phyloP scores from a whole-genome alignment of 2,113 vertebrate genomes.

The Erinaceus europaeus region DNA sequence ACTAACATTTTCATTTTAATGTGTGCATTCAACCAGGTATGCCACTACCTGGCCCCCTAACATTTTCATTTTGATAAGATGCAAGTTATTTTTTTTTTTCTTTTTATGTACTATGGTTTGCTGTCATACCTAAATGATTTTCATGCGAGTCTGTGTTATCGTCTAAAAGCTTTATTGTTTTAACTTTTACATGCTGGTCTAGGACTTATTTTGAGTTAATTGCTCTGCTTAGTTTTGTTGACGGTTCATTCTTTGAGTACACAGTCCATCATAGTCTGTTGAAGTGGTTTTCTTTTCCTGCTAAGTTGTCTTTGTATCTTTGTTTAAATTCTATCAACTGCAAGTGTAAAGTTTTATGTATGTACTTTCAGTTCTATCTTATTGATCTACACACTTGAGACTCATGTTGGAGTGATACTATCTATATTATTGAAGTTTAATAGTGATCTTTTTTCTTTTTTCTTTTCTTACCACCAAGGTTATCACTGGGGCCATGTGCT shows the following conservation, averaged over 20 bases:
- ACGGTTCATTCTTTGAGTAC: background rate
- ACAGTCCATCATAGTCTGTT: background rate
- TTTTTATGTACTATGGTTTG: background rate
- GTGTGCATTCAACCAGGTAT: too few species aligned
- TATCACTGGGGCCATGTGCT: too few species aligned
- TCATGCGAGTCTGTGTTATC: background rate
- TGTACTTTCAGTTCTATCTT: background rate
- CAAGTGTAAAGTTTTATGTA: background rate
- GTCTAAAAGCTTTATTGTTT: background rate
- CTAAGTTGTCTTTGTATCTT: background rate
- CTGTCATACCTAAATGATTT: background rate
- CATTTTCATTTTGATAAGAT: background rate
- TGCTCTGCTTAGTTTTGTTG: background rate
- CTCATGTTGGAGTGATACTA: too few species aligned
- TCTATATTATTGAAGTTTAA: too few species aligned
- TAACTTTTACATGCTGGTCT: background rate
- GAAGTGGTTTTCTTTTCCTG: background rate
- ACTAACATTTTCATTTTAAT: too few species aligned
- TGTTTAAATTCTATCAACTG: background rate
- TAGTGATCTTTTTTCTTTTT: too few species aligned
- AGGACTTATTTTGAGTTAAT: background rate
- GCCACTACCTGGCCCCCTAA: too few species aligned
- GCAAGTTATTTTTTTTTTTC: background rate
- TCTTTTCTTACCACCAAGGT: too few species aligned
- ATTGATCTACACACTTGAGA: too few species aligned